phyloP scores from a whole-genome alignment of 2,797 vertebrate species.

The Anguilla marmorata region DNA sequence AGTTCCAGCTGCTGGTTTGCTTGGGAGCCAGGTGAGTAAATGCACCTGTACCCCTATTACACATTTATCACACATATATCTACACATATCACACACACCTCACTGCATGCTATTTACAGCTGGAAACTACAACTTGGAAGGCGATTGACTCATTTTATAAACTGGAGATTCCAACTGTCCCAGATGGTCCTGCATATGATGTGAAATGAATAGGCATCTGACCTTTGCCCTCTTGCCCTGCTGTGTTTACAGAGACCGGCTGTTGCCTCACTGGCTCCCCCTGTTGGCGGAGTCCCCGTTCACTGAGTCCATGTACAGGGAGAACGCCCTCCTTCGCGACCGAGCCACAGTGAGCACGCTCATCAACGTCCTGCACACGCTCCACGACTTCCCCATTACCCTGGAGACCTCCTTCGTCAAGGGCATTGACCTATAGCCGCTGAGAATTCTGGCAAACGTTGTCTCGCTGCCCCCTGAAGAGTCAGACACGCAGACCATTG shows the following conservation, averaged over 20 bases:
- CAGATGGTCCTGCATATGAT: background rate
- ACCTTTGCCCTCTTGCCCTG: background rate
- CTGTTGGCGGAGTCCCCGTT: slow-evolving; percentile 84
- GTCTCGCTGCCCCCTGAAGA: background rate
- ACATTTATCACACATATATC: background rate
- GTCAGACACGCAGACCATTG: background rate
- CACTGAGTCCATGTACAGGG: slow-evolving; percentile 86
- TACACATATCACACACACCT: background rate
- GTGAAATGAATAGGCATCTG: background rate
- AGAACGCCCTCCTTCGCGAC: slow-evolving; percentile 87
- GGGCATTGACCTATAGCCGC: slow-evolving; percentile 88
- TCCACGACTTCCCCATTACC: slow-evolving; percentile 89
- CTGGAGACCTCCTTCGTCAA: slow-evolving; percentile 91
- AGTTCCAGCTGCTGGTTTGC: slow-evolving; percentile 95
- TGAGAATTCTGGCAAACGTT: background rate
- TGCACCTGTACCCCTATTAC: background rate
- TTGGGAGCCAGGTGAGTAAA: slow-evolving; percentile 83
- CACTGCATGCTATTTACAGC: background rate
- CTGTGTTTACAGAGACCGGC: slow-evolving; percentile 77
- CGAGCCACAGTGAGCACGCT: slow-evolving; percentile 82
- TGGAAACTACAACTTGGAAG: background rate
- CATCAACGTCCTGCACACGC: slow-evolving; percentile 84
- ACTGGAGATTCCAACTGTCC: too few species aligned
- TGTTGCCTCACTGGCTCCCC: slow-evolving; percentile 91
- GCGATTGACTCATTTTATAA: too few species aligned